These are phyloP conservation scores for Pelecanoides urinatrix DNA, from an alignment of 2,113 vertebrate species.

Conservation along the genomic window DNA sequence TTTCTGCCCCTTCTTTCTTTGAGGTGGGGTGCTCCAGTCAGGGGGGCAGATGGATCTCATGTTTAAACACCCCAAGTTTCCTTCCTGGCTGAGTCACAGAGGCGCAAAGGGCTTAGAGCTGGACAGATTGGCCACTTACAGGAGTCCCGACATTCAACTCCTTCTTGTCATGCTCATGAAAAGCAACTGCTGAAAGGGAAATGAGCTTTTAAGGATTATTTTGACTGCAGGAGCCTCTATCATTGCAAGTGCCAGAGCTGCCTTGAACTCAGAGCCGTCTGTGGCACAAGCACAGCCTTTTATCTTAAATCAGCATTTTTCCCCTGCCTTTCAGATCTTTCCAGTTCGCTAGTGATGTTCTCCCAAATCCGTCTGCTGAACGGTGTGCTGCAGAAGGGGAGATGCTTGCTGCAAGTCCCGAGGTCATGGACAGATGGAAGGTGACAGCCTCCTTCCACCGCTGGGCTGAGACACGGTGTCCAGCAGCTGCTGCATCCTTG, in stretches of 20 bases:
- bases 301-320: background rate
- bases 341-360: background rate
- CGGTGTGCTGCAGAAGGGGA: background rate
- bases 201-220: background rate
- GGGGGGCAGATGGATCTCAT: background rate
- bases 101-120: background rate
- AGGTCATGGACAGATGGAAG: too few species aligned
- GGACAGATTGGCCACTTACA: background rate
- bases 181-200: background rate
- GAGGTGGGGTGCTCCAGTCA: background rate
- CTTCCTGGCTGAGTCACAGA: background rate
- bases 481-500: background rate
- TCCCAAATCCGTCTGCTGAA: background rate
- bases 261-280: background rate
- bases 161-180: background rate
- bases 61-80: background rate
- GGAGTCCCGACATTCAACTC: background rate
- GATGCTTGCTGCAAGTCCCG: background rate
- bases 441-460: rapidly evolving
- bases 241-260: background rate
- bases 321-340: background rate
- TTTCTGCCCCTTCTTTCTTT: background rate
- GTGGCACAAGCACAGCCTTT: background rate
- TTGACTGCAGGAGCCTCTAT: background rate
- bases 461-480: rapidly evolving